Base-by-base conservation (phyloP, 2,113 vertebrate genomes). In the Psephotus haematonotus region DNA sequence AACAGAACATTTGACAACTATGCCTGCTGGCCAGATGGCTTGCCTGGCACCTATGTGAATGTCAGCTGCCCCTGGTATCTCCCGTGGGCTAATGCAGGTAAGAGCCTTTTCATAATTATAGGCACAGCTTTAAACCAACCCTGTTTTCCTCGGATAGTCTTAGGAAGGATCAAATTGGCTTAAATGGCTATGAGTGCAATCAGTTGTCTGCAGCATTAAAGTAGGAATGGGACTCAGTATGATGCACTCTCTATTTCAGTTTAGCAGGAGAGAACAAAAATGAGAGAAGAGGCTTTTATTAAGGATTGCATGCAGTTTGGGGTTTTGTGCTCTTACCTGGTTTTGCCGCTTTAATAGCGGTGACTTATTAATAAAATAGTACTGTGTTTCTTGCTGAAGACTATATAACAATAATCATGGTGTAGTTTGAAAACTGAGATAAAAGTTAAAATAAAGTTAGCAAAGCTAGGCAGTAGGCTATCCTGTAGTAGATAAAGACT, bases 21-120 rank as follows among this genome's bases (percentile, higher is more conserved):
- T 10, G 99, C 98, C 76, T 99, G 99, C 95, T 99, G 99, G 99
- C 98, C 99, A 3, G 99, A 99, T 28, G 99, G 98, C 64, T 86
- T 96, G 15, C 98, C 98, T 7, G 99, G 98, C 84, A 98, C 98
- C 37, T 98, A 97, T 0, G 98, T 99, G 94, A 99, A 99, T 35
- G 98, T 99, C 57, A 99, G 99, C 92, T 99, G 99, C 88, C 99
- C 99, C n/a, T 99, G 98, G 98, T 99, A 99, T 84, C 98, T 99
- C 43, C 99, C 99, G 65, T 99, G 99, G 99, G 97, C 98, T 93
- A 96, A 53, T 33, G 97, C 98, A 94, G 99, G 99, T 99, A 93
- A 96, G 95, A 90, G 6, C 13, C 17, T 52, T 68, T 55, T 10
- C 53, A 33, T 55, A 55, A 55, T 82, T 57, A 12, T 2, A 47